Base-by-base conservation (phyloP, 2,888 invertebrate species). In the Phortica okadai region DNA sequence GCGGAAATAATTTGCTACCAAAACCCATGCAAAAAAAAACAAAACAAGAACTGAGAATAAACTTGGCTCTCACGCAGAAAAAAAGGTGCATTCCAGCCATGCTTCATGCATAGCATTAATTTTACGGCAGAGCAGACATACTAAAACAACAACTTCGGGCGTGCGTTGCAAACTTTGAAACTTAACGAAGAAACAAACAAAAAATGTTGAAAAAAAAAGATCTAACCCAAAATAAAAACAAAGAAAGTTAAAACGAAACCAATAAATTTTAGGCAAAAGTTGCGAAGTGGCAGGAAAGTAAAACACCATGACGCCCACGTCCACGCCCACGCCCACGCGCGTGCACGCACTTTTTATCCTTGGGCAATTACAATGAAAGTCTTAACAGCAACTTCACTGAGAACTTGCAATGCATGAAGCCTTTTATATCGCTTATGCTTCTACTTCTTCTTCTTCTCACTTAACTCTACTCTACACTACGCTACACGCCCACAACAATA, bases 61-160 rank as follows among this genome's bases (percentile, higher is more conserved):
- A 33, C 25, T 59, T 59, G 7, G 2, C 14, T 14, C 64, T 25
- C 33, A 64, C 25, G 54, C 3, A 54, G 54, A 10, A 54, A 54
- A 54, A n/a, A 54, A 33, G 33, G 33, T 33, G 33, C 33, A 33
- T 33, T 2, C 33, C 33, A 33, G 4, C 33, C 33, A 5, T 33
- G 33, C 33, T 33, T 33, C 33, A 33, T 33, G 33, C 33, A 33
- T 33, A 73, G 83, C 81, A 82, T 84, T 85, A 83, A 85, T 85
- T 85, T 87, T 79, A 81, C 82, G 87, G 79, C 72, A 84, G 80
- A 87, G 74, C 78, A 79, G 76, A 76, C 78, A 77, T 69, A 44
- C 70, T 75, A 73, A 76, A 78, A 81, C 77, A 82, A 79, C 76
- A 77, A 41, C 50, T 33, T 6, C 42, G 59, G 66, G 11, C 4